These are phyloP conservation scores for Poicephalus gulielmi DNA, from an alignment of 2,113 vertebrate genomes.

Conservation along the genomic window DNA sequence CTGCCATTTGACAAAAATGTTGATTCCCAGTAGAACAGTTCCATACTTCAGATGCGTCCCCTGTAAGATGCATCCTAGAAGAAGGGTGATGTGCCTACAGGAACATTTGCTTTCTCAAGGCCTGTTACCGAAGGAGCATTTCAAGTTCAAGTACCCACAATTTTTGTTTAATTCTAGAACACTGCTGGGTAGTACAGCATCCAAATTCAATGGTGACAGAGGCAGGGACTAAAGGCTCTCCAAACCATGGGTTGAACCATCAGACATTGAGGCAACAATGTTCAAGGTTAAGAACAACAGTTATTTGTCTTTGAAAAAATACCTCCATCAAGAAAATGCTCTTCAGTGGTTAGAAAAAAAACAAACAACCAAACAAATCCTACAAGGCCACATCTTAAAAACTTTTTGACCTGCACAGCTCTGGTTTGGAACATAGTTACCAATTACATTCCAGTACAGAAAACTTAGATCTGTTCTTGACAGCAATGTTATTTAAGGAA, in stretches of 20 bases:
- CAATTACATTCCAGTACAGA: not conserved
- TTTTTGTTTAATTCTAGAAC: not conserved
- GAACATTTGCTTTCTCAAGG: not conserved
- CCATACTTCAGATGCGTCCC: not conserved
- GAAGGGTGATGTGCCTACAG: not conserved
- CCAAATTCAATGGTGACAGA: not conserved
- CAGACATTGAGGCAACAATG: not conserved
- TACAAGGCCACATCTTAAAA: not conserved
- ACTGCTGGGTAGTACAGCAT: not conserved
- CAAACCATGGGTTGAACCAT: not conserved
- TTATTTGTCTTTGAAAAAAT: not conserved
- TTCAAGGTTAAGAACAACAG: slow-evolving; percentile 16
- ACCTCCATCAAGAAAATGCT: slow-evolving; percentile 12
- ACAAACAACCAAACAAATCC: too few species aligned
- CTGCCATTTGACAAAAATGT: not conserved
- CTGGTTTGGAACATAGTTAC: not conserved
- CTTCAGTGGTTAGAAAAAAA: not conserved
- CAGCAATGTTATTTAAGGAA: not conserved
- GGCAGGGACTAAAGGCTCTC: not conserved
- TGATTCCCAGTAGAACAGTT: not conserved
- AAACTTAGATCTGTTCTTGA: not conserved
- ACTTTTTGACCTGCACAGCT: not conserved
- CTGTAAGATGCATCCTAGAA: not conserved
- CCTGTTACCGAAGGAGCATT: not conserved
- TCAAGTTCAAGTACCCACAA: not conserved